Conservation (phyloP, 2,888 invertebrate genomes). For the Drosophila helvetica region DNA sequence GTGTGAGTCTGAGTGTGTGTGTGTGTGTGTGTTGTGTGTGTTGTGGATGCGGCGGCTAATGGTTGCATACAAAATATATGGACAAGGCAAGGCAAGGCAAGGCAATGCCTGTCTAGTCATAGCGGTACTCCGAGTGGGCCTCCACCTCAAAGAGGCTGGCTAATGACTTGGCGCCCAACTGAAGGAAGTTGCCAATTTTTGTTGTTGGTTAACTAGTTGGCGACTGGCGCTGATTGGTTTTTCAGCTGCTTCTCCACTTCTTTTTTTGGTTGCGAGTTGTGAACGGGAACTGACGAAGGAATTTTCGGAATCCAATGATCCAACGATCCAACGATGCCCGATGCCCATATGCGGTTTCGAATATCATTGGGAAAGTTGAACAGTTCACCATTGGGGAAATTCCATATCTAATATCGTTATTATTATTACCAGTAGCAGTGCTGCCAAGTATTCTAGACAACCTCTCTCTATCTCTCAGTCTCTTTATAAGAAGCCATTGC, state of each 20-base stretch:
- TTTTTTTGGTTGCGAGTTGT: not conserved
- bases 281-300: slow-evolving; percentile 1
- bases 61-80: slow-evolving; percentile 38
- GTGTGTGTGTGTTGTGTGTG: slow-evolving; percentile 18
- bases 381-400: not conserved
- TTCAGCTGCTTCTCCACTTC: not conserved
- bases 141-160: slow-evolving; percentile 27
- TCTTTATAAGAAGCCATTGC: not conserved
- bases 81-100: slow-evolving; percentile 21
- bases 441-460: too few relatives aligned
- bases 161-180: slow-evolving; percentile 50
- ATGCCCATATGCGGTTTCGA: not conserved
- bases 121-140: slow-evolving; percentile 74
- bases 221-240: slow-evolving; percentile 37
- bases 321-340: too few relatives aligned
- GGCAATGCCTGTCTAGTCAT: slow-evolving; percentile 53
- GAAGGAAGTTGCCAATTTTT: slow-evolving; percentile 74
- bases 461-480: too few relatives aligned
- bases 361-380: too few relatives aligned
- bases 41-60: slow-evolving; percentile 51
- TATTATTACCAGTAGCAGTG: not conserved
- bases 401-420: not conserved
- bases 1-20: slow-evolving; percentile 30
- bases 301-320: not conserved
- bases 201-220: slow-evolving; percentile 30